These are phyloP conservation scores for Lethenteron reissneri DNA, from an alignment of 2,113 vertebrate genomes.

Conservation along the genomic window DNA sequence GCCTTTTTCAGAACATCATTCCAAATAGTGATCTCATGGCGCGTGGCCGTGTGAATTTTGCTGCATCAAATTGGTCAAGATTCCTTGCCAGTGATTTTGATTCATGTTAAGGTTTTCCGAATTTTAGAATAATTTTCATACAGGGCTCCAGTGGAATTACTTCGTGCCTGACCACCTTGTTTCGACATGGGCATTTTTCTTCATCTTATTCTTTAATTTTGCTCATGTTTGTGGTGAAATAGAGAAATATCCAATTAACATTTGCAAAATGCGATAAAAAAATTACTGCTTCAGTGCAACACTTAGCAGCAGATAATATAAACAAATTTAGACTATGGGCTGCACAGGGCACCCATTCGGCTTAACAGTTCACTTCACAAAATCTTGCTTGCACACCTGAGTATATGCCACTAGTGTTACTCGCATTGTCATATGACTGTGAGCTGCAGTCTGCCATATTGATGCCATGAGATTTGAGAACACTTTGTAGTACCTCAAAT, in stretches of 20 bases:
- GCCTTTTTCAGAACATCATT: no score
- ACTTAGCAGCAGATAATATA: slow-evolving; percentile 1
- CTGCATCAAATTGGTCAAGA: no score
- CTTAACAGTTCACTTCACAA: background rate
- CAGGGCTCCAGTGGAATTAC: background rate
- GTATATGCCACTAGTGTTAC: slow-evolving; percentile 1
- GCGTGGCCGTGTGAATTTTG: no score
- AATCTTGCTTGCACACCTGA: slow-evolving; percentile 4
- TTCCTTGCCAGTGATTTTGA: no score
- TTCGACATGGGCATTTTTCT: slow-evolving; percentile 4
- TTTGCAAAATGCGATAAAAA: slow-evolving; percentile 1
- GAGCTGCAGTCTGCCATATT: slow-evolving; percentile 2
- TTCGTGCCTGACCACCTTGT: background rate
- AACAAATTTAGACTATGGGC: background rate
- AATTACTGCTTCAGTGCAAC: slow-evolving; percentile 1
- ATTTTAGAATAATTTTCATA: no score
- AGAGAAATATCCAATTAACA: background rate
- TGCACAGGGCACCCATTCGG: background rate
- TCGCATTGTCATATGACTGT: background rate
- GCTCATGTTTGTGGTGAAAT: slow-evolving; percentile 3
- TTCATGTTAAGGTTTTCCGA: no score
- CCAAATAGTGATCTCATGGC: no score
- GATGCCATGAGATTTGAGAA: background rate
- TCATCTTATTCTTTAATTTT: background rate
- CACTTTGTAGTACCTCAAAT: background rate